These are phyloP conservation scores for Nixonia krombeini DNA, from an alignment of 1,140 invertebrate species.

Conservation along the genomic window DNA sequence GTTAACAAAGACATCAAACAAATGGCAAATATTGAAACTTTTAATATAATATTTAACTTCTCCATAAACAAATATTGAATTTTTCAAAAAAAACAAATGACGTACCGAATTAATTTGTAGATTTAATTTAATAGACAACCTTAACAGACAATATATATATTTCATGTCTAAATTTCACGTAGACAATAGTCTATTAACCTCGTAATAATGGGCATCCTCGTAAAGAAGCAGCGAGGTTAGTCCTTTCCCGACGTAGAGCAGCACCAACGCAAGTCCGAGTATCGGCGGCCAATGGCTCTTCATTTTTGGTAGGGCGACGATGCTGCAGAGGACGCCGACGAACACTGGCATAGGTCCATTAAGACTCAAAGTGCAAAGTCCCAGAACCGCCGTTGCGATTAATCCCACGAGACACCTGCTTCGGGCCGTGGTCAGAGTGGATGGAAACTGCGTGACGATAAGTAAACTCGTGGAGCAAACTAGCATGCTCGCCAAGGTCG, in stretches of 20 bases:
- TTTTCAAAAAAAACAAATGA: no score
- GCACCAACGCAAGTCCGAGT: slow-evolving; percentile 49
- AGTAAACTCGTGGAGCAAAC: slow-evolving; percentile 54
- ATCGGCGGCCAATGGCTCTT: slow-evolving; percentile 49
- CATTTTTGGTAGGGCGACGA: slow-evolving; percentile 59
- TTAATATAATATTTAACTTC: no score
- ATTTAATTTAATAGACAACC: no score
- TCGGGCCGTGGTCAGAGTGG: slow-evolving; percentile 48
- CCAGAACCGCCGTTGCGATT: slow-evolving; percentile 54
- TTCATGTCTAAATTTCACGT: no score
- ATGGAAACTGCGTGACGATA: slow-evolving; percentile 61
- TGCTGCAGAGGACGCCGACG: slow-evolving; percentile 54
- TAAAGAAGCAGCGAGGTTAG: slow-evolving; percentile 38
- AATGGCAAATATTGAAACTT: no score
- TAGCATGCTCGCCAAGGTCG: slow-evolving; percentile 55
- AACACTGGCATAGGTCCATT: slow-evolving; percentile 56
- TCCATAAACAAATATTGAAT: no score
- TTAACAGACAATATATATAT: no score
- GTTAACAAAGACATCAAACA: no score
- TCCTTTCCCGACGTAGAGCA: slow-evolving; percentile 47
- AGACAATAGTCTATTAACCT: slow-evolving; percentile 58
- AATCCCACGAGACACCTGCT: slow-evolving; percentile 58
- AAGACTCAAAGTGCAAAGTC: slow-evolving; percentile 55
- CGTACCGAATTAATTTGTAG: no score
- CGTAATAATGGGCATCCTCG: slow-evolving; percentile 42